Percentiles rank a stretch among this genome's conserved stretches.
Conservation (phyloP, 2,113 vertebrate genomes). For the Australoheros scitulus region DNA sequence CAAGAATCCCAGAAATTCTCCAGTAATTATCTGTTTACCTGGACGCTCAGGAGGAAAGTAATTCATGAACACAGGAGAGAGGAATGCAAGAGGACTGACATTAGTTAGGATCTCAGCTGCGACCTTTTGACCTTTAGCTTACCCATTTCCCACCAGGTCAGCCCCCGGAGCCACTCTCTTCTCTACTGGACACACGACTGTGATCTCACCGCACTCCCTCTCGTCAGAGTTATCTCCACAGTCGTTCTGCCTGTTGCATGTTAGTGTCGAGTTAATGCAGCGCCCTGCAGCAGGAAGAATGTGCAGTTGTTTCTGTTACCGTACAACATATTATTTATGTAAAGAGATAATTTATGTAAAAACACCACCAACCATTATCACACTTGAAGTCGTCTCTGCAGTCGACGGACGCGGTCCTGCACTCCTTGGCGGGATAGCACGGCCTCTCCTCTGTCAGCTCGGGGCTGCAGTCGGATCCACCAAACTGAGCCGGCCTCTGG, state of each 20-base stretch:
- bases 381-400: slow-evolving; percentile 89
- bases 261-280: slow-evolving; percentile 83
- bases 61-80: background rate
- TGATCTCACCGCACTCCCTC: slow-evolving; percentile 78
- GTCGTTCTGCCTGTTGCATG: slow-evolving; percentile 92
- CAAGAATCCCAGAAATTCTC: background rate
- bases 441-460: slow-evolving; percentile 80
- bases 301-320: background rate
- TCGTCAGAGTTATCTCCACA: slow-evolving; percentile 94
- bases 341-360: background rate
- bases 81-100: background rate
- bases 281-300: slow-evolving; percentile 78
- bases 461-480: slow-evolving; percentile 82
- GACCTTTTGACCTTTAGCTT: slow-evolving; percentile 40
- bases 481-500: slow-evolving; percentile 86
- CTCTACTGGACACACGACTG: slow-evolving; percentile 69
- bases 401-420: slow-evolving; percentile 81
- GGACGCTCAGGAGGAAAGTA: background rate
- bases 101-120: background rate
- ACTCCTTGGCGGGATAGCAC: slow-evolving; percentile 84
- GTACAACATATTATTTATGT: background rate
- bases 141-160: slow-evolving; percentile 86
- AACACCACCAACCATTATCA: slow-evolving; percentile 81
- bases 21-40: background rate
- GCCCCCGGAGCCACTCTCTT: slow-evolving; percentile 80